Evolutionary conservation across 2,797 vertebrate species (phyloP), one percentile per base, ranked within the genome.

Genomic region (Aplochiton taeniatus): DNA sequence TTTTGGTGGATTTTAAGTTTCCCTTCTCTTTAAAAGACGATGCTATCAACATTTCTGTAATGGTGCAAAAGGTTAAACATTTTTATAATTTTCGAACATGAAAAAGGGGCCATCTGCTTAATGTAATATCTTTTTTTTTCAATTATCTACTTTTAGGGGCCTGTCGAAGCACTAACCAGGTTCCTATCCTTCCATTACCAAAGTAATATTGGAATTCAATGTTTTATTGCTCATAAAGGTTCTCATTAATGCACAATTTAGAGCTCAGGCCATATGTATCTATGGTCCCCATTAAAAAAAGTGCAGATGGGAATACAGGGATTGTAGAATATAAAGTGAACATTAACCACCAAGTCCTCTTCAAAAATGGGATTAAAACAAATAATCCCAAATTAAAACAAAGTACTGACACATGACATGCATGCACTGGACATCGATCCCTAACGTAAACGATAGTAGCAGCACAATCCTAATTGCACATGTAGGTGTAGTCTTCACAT

Each of bases 221-320:
- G 70, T 80, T 82, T 73, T 63, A 81, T 80, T 69, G 46, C 76
- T 77, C 61, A 42, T 12, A 72, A 65, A 74, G 77, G 78, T 79
- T 82, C 72, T 67, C 83, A 86, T 85, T 79, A 88, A 76, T 74
- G 67, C 17, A 0, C 41, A 55, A 47, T 75, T 77, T 82, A 31
- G 70, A 76, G 82, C 71, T n/a, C 41, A 79, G 72, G 60, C 68
- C 72, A 57, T 56, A 20, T 43, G 78, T 88, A 75, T 79, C 68
- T 73, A 8, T 43, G 56, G 45, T 56, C 63, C 53, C 41, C 47
- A 65, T 57, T 61, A 8, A 58, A n/a, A n/a, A n/a, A n/a, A n/a
- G n/a, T n/a, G n/a, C n/a, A n/a, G n/a, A n/a, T n/a, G n/a, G n/a
- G n/a, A n/a, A n/a, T n/a, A n/a, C n/a, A n/a, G n/a, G n/a, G n/a